Percentiles rank a stretch among this genome's conserved stretches.
Conservation (phyloP, 1,140 invertebrate species). For the Harpegnathos saltator region DNA sequence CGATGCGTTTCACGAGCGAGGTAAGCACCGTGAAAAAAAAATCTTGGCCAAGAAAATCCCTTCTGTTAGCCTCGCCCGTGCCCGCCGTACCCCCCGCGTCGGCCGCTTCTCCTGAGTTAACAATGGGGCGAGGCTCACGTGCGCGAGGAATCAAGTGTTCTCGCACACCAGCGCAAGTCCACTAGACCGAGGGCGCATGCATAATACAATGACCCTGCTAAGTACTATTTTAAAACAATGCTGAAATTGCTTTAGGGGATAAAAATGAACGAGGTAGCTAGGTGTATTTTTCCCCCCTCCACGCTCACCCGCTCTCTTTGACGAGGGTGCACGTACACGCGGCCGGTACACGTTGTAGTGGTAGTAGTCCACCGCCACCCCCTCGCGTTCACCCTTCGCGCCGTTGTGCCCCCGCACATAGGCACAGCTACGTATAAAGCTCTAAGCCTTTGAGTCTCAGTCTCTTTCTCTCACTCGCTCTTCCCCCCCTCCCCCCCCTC, state of each 20-base stretch:
- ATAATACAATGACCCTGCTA: constrained; percentile 87
- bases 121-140: constrained; percentile 85
- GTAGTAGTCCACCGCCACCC: constrained; percentile 79
- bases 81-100: constrained; percentile 14
- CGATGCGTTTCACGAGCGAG: constrained; percentile 60
- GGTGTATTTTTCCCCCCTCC: constrained; percentile 85
- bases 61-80: constrained; percentile 62
- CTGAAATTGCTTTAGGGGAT: constrained; percentile 87
- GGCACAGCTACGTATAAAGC: constrained; percentile 83
- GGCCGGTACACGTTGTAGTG: constrained; percentile 78
- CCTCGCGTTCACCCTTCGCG: constrained; percentile 66
- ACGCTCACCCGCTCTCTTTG: constrained; percentile 76
- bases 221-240: constrained; percentile 87
- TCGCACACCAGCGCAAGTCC: constrained; percentile 80
- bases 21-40: constrained; percentile 80
- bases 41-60: constrained; percentile 81
- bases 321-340: constrained; percentile 74
- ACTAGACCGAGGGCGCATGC: constrained; percentile 84
- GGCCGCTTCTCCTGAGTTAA: constrained; percentile 81
- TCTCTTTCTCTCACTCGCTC: constrained; percentile 52
- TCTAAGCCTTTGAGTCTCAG: constrained; percentile 86
- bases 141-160: constrained; percentile 86
- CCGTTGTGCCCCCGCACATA: constrained; percentile 77
- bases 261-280: constrained; percentile 86
- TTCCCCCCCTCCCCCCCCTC: constrained; percentile 8